Base-by-base conservation (phyloP, 2,113 vertebrate species). In the Columba janthina region DNA sequence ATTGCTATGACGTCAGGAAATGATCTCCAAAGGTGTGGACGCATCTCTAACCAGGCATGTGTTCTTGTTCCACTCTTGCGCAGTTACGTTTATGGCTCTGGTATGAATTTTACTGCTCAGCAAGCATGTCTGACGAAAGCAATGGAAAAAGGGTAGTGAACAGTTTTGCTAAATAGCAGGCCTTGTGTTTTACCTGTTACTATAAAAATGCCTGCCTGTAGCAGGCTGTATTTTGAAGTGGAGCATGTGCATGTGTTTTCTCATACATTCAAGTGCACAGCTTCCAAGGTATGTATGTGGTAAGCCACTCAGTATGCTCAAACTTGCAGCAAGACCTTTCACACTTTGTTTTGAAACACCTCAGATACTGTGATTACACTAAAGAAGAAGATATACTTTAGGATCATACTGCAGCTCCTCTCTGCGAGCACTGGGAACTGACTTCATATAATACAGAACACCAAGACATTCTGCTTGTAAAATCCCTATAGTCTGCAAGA, bases 21-120 rank as follows among this genome's bases (percentile, higher is more conserved):
- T 25, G 99, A 99, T 46, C 99, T 99, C 76, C 99, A 99, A 90
- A 98, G 99, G 42, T 99, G 99, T 64, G 99, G 99, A 5, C 99
- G 99, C 76, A 99, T 99, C 95, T 99, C 99, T 44, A 98, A 98
- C 93, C 99, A 99, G 99, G 99, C 98, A 97, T 0, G 96, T 96
- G 62, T 40, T 84, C 42, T 32, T 3, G 0, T 91, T 89, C 60
- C 12, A 3, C 29, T 81, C 51, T 48, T 60, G 34, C 66, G 46
- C 32, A 11, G 12, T 77, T 80, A 42, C 6, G 10, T 62, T 66
- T 76, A 16, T 73, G 62, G 36, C 12, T 61, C 40, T 53, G 64
- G 2, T 34, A 6, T 34, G 19, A 54, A 24, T 62, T 46, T 40
- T 90, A 10, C 70, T 85, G 60, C 54, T 74, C 44, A 62, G 22